A percentile compares a stretch with the other conserved stretches of the same genome.
phyloP scores from a whole-genome alignment of 1,140 invertebrate genomes.

The Calycopis cecrops region DNA sequence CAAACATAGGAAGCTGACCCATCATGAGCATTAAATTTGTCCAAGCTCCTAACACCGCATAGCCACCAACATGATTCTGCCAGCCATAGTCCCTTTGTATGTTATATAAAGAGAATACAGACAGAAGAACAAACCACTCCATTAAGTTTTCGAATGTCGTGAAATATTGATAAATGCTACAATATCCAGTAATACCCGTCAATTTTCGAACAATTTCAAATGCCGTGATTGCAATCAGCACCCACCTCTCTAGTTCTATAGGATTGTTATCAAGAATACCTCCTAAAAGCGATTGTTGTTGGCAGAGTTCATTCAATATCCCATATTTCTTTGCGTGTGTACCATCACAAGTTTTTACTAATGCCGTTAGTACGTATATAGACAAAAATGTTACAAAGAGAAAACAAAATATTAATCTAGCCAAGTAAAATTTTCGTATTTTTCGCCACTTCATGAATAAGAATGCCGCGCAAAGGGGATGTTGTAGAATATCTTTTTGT shows the following conservation, averaged over 20 bases:
- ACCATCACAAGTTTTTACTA: constrained; percentile 66
- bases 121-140: constrained; percentile 76
- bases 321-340: constrained; percentile 61
- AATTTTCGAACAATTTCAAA: constrained; percentile 77
- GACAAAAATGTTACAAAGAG: constrained; percentile 78
- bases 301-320: constrained; percentile 68
- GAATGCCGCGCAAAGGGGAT: constrained; percentile 79
- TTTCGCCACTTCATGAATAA: constrained; percentile 80
- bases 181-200: constrained; percentile 76
- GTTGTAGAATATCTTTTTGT: constrained; percentile 77
- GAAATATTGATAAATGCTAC: constrained; percentile 77
- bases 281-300: constrained; percentile 66
- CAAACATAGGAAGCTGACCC: constrained; percentile 79
- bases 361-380: constrained; percentile 75
- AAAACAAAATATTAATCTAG: constrained; percentile 77
- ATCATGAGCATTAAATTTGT: constrained; percentile 81
- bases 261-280: constrained; percentile 70
- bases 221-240: constrained; percentile 71
- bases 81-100: constrained; percentile 72
- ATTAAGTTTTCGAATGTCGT: constrained; percentile 78
- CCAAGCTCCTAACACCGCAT: constrained; percentile 79
- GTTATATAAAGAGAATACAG: constrained; percentile 74
- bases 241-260: constrained; percentile 76
- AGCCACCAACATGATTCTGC: constrained; percentile 80
- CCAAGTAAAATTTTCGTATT: constrained; percentile 79